phyloP scores from a whole-genome alignment of 2,797 vertebrate species.

The Pseudochaenichthys georgianus region DNA sequence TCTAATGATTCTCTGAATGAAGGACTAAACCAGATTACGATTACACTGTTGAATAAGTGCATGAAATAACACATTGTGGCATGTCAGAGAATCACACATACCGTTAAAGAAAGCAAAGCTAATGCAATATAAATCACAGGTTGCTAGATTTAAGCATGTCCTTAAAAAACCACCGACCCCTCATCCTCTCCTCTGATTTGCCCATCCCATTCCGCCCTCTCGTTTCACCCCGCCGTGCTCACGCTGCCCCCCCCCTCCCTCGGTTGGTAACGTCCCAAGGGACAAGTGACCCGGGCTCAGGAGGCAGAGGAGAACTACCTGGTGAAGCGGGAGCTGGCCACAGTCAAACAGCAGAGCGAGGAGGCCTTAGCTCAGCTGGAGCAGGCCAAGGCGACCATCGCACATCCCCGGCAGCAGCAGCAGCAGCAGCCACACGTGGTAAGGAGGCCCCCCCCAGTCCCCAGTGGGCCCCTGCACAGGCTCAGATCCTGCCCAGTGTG shows the following conservation, averaged over 20 bases:
- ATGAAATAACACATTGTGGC: slow-evolving; percentile 57
- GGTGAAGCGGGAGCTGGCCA: slow-evolving; percentile 99
- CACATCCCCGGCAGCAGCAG: slow-evolving; percentile 87
- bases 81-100: slow-evolving; percentile 33
- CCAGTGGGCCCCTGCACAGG: slow-evolving; percentile 28
- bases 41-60: slow-evolving; percentile 51
- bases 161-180: slow-evolving; percentile 44
- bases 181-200: slow-evolving; percentile 57
- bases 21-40: slow-evolving; percentile 23
- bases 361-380: slow-evolving; percentile 95
- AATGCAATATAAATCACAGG: slow-evolving; percentile 26
- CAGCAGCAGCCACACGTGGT: slow-evolving; percentile 90
- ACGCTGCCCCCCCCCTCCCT: slow-evolving; percentile 70
- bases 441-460: slow-evolving; percentile 84
- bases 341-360: slow-evolving; percentile 97
- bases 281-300: slow-evolving; percentile 99
- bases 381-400: slow-evolving; percentile 94
- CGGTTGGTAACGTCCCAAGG: slow-evolving; percentile 88
- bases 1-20: slow-evolving; percentile 17
- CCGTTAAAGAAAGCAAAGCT: slow-evolving; percentile 27
- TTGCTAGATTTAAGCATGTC: slow-evolving; percentile 71
- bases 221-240: slow-evolving; percentile 56
- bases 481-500: slow-evolving; percentile 9
- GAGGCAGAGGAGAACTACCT: slow-evolving; percentile 99
- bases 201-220: slow-evolving; percentile 48